Evolutionary conservation across 2,113 vertebrate genomes (phyloP).

Genomic region (Sander vitreus): DNA sequence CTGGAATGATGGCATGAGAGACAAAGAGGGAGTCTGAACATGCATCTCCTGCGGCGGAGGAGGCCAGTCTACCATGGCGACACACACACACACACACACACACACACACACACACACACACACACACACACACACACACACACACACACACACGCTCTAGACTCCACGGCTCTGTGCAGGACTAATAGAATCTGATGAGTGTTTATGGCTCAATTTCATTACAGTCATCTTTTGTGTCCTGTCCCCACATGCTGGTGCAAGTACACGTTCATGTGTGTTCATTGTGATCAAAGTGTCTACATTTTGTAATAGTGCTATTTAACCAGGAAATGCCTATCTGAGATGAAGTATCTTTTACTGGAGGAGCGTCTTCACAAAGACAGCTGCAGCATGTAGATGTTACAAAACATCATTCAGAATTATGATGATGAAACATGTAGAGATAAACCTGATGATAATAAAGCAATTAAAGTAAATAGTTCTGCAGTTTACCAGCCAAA

Average conservation of each 20-base stretch:
- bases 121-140: background rate
- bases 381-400: background rate
- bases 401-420: background rate
- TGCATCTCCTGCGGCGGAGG: background rate
- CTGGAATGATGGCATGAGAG: conserved; percentile 41
- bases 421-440: background rate
- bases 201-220: conserved; percentile 42
- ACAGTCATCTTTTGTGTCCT: conserved; percentile 14
- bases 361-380: background rate
- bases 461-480: background rate
- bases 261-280: background rate
- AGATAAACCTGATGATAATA: background rate
- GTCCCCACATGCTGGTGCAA: background rate
- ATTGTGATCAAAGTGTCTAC: background rate
- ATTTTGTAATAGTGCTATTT: background rate
- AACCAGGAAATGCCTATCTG: background rate
- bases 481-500: background rate
- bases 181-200: conserved; percentile 34
- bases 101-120: conserved; percentile 31
- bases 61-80: conserved; percentile 29
- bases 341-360: background rate
- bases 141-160: conserved; percentile 1
- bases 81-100: background rate
- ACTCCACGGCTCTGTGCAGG: conserved; percentile 15
- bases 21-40: background rate